Base-by-base conservation (phyloP, 64 coral and sea anemone genomes). In the Catalaphyllia jardinei region DNA sequence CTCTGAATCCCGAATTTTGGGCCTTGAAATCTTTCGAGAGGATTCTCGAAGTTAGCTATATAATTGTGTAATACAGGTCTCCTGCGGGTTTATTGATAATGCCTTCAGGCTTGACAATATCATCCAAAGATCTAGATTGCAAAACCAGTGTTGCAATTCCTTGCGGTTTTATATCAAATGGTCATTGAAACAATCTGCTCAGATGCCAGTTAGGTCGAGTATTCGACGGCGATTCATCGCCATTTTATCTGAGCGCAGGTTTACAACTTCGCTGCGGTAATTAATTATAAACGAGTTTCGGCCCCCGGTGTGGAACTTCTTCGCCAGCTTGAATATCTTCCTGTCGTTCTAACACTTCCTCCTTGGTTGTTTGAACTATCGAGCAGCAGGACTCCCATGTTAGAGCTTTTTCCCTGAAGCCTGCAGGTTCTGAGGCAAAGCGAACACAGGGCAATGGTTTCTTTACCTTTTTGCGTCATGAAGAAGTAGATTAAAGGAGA, bases 401-500 rank as follows among this genome's bases (percentile, higher is more conserved):
- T 51, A 22, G 62, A 71, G 17, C 81, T 55, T 11, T 29, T 35
- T 20, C 81, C 81, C 27, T 38, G 81, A 62, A 85, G 65, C 10
- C 33, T 42, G 62, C 81, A 85, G 19, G 62, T 85, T 50, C 42
- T 64, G 14, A 85, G 62, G 20, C 81, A 85, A 51, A 85, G 33
- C 4, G 62, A 71, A 13, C 62, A 71, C 22, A 71, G 5, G 20
- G 19, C 20, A 3, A 85, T 67, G 8, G 81, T 85, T 64, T 85
- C 81, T 14, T 64, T 85, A 0, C 81, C 81, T 64, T 85, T 85
- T 20, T 85, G 31, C 9, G 81, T 85, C 38, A 85, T 71, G 8
- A 85, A 85, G 22, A 65, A 85, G 35, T 51, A 85, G 39, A 85
- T 71, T 5, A 85, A 71, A 27, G 81, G 81, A 71, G 71, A 71